Percentiles rank a stretch among this genome's conserved stretches.
Conservation (phyloP, 1,140 invertebrate species). For the Cotesia typhae region DNA sequence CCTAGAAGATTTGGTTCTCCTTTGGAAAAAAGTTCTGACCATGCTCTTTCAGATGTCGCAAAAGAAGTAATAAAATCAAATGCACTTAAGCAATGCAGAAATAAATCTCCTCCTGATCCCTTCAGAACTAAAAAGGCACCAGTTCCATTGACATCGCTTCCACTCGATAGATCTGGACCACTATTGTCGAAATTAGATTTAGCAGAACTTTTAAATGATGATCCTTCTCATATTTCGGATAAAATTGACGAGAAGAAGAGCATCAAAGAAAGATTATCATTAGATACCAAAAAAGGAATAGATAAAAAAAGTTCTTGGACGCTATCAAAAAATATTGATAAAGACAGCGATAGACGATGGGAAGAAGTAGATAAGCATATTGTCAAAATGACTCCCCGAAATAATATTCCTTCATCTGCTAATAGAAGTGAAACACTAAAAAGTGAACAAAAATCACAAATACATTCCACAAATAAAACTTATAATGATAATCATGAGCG, state of each 20-base stretch:
- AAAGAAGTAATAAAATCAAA: constrained; percentile 21
- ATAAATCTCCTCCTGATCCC: constrained; percentile 13
- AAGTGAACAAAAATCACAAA: not conserved
- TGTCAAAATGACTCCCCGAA: constrained; percentile 35
- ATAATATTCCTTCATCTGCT: constrained; percentile 10
- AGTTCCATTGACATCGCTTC: constrained; percentile 45
- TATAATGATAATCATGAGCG: constrained; percentile 52
- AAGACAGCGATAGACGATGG: constrained; percentile 46
- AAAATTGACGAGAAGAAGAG: constrained; percentile 21
- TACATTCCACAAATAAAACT: constrained; percentile 29
- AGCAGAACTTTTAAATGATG: constrained; percentile 49
- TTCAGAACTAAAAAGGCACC: constrained; percentile 23
- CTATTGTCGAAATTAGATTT: constrained; percentile 51
- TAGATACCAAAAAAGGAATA: constrained; percentile 26
- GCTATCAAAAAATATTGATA: constrained; percentile 32
- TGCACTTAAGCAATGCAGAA: not conserved
- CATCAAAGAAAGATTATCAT: not conserved
- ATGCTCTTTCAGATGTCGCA: not conserved
- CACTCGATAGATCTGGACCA: constrained; percentile 44
- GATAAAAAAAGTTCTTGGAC: constrained; percentile 20
- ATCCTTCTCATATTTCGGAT: constrained; percentile 9
- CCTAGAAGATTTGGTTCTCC: constrained; percentile 34
- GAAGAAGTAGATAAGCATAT: constrained; percentile 47
- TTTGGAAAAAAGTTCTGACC: not conserved
- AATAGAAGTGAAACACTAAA: constrained; percentile 28